These are phyloP conservation scores for Huso huso DNA, from an alignment of 2,797 vertebrate species.

Conservation along the genomic window DNA sequence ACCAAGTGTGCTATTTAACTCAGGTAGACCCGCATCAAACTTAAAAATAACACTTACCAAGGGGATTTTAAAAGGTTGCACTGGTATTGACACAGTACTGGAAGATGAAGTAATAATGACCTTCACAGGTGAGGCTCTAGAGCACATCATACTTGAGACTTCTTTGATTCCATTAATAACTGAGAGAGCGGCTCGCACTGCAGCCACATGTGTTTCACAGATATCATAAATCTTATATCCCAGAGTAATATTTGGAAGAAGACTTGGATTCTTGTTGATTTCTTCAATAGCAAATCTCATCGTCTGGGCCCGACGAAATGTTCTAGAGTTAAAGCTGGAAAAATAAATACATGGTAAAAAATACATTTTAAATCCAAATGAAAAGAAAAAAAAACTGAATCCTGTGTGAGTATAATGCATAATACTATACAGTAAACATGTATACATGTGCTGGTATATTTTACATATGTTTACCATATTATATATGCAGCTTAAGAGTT, in stretches of 20 bases:
- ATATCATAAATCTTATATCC: constrained; percentile 41
- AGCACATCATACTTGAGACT: constrained; percentile 22
- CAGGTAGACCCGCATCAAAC: not conserved
- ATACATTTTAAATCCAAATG: no score
- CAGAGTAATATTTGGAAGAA: constrained; percentile 34
- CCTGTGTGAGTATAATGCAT: no score
- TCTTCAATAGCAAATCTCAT: constrained; percentile 40
- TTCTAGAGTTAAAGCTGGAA: constrained; percentile 36
- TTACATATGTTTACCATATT: no score
- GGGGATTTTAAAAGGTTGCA: constrained; percentile 39
- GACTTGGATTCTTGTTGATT: constrained; percentile 31
- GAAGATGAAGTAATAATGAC: constrained; percentile 37
- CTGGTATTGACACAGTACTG: constrained; percentile 34
- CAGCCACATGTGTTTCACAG: constrained; percentile 35
- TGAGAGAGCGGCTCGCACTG: constrained; percentile 32
- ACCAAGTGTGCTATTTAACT: no score
- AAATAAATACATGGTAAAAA: no score
- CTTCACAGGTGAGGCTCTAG: constrained; percentile 20
- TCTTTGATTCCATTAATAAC: constrained; percentile 30
- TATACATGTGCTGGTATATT: no score
- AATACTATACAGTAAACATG: no score
- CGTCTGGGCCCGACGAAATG: constrained; percentile 36
- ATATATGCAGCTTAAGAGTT: no score
- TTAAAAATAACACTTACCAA: constrained; percentile 30
- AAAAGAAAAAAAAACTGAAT: no score